phyloP scores from a whole-genome alignment of 64 coral and sea anemone genomes.

The Astreopora myriophthalma region DNA sequence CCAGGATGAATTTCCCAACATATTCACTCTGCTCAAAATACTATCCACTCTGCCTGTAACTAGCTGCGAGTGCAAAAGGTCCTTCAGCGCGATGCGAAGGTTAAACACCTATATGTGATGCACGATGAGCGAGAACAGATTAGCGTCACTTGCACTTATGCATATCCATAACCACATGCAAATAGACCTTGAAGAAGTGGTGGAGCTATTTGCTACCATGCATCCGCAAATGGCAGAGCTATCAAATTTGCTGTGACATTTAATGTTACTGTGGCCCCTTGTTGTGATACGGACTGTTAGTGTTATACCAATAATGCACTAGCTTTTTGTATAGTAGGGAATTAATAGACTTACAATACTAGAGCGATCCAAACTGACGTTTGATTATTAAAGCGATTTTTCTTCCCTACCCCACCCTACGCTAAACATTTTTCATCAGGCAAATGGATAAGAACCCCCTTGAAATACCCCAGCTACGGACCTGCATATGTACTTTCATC shows the following conservation, averaged over 20 bases:
- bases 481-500: too few species aligned
- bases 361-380: slow-evolving; percentile 55
- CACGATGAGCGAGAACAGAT: slow-evolving; percentile 15
- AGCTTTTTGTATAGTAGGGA: slow-evolving; percentile 54
- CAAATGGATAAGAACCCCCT: slow-evolving; percentile 35
- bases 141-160: slow-evolving; percentile 17
- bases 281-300: not conserved
- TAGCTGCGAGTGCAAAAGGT: slow-evolving; percentile 8
- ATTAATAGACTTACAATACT: slow-evolving; percentile 3
- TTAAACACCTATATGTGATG: slow-evolving; percentile 8
- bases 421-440: slow-evolving; percentile 28
- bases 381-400: slow-evolving; percentile 60
- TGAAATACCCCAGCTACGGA: not conserved
- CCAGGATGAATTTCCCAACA: slow-evolving; percentile 3
- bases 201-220: not conserved
- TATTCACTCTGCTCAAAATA: slow-evolving; percentile 21
- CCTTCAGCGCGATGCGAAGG: slow-evolving; percentile 16
- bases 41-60: not conserved
- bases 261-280: too few species aligned
- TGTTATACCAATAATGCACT: slow-evolving; percentile 52
- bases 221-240: too few species aligned
- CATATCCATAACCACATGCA: not conserved
- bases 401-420: slow-evolving; percentile 24
- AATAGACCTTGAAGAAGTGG: slow-evolving; percentile 19
- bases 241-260: too few species aligned